phyloP scores from a whole-genome alignment of 2,888 invertebrate species.

The Leucoptera coffeella region DNA sequence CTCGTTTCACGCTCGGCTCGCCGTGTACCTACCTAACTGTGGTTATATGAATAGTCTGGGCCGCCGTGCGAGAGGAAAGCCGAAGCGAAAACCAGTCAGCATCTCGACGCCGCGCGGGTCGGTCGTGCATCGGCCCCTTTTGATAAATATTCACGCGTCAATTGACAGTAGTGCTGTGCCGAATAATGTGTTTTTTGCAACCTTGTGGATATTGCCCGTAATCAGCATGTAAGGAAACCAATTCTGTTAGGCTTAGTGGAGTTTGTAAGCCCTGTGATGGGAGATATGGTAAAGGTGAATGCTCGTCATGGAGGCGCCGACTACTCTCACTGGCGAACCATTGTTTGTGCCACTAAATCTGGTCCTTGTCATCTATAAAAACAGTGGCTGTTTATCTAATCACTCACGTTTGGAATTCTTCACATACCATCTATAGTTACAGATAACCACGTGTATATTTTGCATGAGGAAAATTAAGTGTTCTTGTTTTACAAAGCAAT shows the following conservation, averaged over 20 bases:
- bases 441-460: no score
- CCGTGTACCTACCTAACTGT: slow-evolving; percentile 13
- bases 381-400: no score
- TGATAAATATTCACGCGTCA: slow-evolving; percentile 35
- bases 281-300: slow-evolving; percentile 46
- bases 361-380: slow-evolving; percentile 48
- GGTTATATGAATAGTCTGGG: no score
- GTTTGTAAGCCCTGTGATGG: no score
- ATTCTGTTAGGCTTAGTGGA: no score
- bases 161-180: slow-evolving; percentile 37
- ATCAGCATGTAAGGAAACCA: slow-evolving; percentile 19
- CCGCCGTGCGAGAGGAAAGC: no score
- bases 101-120: slow-evolving; percentile 36
- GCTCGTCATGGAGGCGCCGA: slow-evolving; percentile 46
- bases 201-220: slow-evolving; percentile 26
- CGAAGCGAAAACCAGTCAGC: slow-evolving; percentile 39
- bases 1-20: slow-evolving; percentile 17
- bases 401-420: no score
- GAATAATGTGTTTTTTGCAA: slow-evolving; percentile 31
- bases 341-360: slow-evolving; percentile 51
- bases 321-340: slow-evolving; percentile 47
- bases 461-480: no score
- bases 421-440: no score
- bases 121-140: slow-evolving; percentile 18
- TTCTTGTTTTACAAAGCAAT: no score